phyloP scores from a whole-genome alignment of 2,888 invertebrate species.

The Xestoiulus laeticollis region DNA sequence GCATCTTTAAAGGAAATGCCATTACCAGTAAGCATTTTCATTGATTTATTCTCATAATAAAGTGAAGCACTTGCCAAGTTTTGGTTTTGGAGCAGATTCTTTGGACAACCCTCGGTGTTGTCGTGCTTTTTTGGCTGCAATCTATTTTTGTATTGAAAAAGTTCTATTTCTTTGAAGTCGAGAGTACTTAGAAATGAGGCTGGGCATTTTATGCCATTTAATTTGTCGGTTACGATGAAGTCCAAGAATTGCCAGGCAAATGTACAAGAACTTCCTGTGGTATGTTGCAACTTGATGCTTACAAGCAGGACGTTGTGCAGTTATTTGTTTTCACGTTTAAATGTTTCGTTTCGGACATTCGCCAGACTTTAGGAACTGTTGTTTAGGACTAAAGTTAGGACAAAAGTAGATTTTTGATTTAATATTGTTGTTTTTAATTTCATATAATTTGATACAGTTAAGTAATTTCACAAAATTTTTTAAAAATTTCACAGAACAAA shows the following conservation, averaged over 20 bases:
- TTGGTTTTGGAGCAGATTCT: background rate
- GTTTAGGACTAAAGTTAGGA: background rate
- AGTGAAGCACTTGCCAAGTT: no score
- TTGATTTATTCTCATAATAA: background rate
- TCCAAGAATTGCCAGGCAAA: constrained; percentile 14
- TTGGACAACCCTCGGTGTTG: background rate
- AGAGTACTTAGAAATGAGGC: background rate
- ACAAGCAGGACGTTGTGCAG: constrained; percentile 6
- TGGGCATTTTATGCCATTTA: background rate
- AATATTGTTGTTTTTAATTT: background rate
- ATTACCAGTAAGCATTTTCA: no score
- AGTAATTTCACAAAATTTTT: no score
- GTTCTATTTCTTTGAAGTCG: background rate
- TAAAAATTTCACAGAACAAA: no score
- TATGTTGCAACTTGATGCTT: background rate
- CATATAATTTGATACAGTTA: no score
- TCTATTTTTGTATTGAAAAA: background rate
- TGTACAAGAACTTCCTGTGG: background rate
- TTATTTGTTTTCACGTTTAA: background rate
- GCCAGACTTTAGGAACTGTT: no score
- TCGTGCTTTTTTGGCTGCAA: background rate
- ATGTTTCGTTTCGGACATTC: background rate
- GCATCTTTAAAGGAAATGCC: no score
- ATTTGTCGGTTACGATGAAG: background rate
- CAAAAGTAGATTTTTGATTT: background rate